phyloP scores from a whole-genome alignment of 2,797 vertebrate genomes.

The Falco novaeseelandiae region DNA sequence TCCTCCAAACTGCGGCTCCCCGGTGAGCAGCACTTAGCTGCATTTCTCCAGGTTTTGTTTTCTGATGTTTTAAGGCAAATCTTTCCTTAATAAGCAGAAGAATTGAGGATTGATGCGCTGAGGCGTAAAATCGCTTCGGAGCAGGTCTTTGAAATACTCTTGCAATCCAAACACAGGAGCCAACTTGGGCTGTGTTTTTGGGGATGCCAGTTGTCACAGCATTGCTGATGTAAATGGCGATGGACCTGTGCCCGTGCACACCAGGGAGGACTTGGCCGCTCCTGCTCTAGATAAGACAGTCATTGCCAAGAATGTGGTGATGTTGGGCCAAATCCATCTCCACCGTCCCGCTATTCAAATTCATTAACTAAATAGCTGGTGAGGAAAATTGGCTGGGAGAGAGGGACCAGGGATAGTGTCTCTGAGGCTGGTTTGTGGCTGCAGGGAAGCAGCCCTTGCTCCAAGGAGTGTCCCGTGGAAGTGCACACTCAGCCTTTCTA shows the following conservation, averaged over 20 bases:
- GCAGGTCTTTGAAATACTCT: neutral
- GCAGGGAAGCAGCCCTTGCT: neutral
- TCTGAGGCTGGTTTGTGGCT: neutral
- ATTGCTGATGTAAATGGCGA: neutral
- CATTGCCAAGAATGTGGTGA: neutral
- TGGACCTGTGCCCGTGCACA: neutral
- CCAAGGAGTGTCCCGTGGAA: neutral
- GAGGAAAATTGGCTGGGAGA: neutral
- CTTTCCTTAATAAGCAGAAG: neutral
- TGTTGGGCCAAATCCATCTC: neutral
- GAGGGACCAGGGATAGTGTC: neutral
- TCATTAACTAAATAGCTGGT: neutral
- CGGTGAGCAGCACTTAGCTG: neutral
- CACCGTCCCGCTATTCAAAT: neutral
- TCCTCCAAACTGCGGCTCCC: neutral
- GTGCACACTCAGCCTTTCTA: neutral
- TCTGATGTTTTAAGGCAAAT: neutral
- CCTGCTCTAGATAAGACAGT: neutral
- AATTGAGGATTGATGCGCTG: neutral
- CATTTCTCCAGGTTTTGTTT: neutral
- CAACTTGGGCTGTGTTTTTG: neutral
- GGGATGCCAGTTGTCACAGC: neutral
- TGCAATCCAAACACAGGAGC: neutral
- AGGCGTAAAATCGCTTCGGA: neutral
- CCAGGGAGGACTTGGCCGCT: neutral